Evolutionary conservation across 2,797 vertebrate species (phyloP), one percentile per base, ranked within the genome.

Genomic region (Protonibea diacanthus): DNA sequence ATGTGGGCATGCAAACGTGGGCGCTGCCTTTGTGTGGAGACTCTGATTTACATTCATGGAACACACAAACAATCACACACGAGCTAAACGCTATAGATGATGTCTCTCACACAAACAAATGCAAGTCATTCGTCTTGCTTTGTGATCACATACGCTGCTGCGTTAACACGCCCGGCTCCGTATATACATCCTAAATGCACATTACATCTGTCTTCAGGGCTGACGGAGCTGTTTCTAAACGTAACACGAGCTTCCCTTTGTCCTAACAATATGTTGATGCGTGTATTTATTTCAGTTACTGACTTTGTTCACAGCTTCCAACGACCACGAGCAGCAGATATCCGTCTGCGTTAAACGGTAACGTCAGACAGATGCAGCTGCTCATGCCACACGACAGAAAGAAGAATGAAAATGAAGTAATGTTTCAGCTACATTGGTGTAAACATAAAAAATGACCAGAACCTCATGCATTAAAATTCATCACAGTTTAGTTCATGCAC

Each of bases 111-210:
- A 20, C 58, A 64, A 60, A 78, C 57, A 76, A 29, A 72, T 12
- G 48, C 55, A 53, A 15, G 58, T 61, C 63, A 47, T 80, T 60
- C 57, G 60, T 85, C 65, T 83, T 73, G 51, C 49, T 78, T 76
- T 70, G 83, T 55, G 63, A 47, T 8, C 67, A 33, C 61, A 6
- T 33, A 10, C 8, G 14, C 68, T 38, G 44, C 33, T 13, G 49
- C 5, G 33, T 58, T 58, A 48, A 47, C 72, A 20, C 23, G 6
- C 21, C 12, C 45, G 14, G 25, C 47, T 25, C 7, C 33, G 40
- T 15, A 18, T 29, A 15, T 18, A 6, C 65, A n/a, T 47, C 55
- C 52, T 29, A 64, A 61, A 73, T 23, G 27, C 65, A 61, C 74
- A 66, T 80, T 42, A 57, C 6, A 38, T 63, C 60, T 2, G 9